Evolutionary conservation across 2,113 vertebrate genomes (phyloP).

Genomic region (Fregetta grallaria): DNA sequence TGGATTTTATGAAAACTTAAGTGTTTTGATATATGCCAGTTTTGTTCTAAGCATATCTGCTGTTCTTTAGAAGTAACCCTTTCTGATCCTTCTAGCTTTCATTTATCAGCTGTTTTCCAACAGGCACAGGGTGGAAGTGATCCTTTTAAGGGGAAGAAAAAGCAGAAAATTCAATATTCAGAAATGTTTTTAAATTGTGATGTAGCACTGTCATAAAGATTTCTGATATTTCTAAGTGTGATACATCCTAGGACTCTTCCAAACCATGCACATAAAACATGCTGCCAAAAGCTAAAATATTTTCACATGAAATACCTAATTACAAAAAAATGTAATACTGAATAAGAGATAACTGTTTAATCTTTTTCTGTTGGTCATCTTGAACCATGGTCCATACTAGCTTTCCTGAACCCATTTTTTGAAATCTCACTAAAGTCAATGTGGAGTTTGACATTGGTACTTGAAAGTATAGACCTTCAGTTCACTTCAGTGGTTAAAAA

Average conservation of each 20-base stretch:
- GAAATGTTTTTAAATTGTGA: not conserved
- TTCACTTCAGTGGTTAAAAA: not conserved
- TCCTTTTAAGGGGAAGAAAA: not conserved
- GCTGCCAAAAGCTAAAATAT: not conserved
- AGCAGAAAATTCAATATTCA: not conserved
- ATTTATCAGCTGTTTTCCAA: not conserved
- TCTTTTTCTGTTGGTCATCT: not conserved
- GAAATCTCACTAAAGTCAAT: not conserved
- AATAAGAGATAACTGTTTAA: not conserved
- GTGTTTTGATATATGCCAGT: not conserved
- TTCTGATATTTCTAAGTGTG: not conserved
- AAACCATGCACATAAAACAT: not conserved
- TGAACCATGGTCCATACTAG: too few species aligned
- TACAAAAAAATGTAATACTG: not conserved
- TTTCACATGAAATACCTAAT: not conserved
- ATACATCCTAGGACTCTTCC: not conserved
- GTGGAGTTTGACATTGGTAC: not conserved
- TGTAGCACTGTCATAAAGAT: not conserved
- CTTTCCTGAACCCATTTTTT: not conserved
- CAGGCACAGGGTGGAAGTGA: not conserved
- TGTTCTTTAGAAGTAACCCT: not conserved
- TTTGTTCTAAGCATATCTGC: not conserved
- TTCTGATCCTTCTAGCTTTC: not conserved
- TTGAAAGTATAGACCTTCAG: not conserved
- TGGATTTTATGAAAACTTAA: not conserved